Evolutionary conservation across 2,113 vertebrate species (phyloP).

Genomic region (Passer montanus): DNA sequence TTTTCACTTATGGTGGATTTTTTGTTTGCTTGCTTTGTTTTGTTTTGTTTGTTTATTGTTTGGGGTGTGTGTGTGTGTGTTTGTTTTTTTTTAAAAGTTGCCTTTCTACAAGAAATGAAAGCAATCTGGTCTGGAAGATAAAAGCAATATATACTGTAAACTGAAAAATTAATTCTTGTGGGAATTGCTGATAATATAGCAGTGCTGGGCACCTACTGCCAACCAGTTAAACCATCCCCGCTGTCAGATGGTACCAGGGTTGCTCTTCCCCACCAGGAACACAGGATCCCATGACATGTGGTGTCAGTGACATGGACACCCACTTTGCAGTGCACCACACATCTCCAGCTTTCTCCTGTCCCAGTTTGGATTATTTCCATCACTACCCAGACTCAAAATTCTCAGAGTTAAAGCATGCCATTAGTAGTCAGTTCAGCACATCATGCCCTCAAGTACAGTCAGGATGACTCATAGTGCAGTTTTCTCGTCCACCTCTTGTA

Average conservation of each 20-base stretch:
- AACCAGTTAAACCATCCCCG: neutral
- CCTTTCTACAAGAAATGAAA: neutral
- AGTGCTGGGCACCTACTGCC: neutral
- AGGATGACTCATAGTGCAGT: neutral
- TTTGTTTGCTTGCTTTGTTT: neutral
- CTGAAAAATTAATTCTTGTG: neutral
- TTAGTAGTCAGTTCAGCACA: neutral
- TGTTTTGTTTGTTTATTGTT: neutral
- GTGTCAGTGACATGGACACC: neutral
- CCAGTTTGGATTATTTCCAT: neutral
- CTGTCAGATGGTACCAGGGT: neutral
- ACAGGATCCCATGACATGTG: neutral
- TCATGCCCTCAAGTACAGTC: neutral
- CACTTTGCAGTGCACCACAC: neutral
- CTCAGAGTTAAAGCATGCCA: neutral
- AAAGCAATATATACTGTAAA: neutral
- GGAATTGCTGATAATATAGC: neutral
- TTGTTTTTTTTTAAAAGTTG: neutral
- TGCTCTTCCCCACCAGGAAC: neutral
- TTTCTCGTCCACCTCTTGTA: neutral
- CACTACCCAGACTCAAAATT: neutral
- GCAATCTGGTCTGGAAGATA: neutral
- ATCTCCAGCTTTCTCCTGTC: neutral
- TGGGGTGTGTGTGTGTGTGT: no score
- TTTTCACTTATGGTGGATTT: neutral